Percentiles rank a stretch among this genome's conserved stretches.
phyloP scores from a whole-genome alignment of 2,888 invertebrate genomes.

The Ctenicera cuprea region DNA sequence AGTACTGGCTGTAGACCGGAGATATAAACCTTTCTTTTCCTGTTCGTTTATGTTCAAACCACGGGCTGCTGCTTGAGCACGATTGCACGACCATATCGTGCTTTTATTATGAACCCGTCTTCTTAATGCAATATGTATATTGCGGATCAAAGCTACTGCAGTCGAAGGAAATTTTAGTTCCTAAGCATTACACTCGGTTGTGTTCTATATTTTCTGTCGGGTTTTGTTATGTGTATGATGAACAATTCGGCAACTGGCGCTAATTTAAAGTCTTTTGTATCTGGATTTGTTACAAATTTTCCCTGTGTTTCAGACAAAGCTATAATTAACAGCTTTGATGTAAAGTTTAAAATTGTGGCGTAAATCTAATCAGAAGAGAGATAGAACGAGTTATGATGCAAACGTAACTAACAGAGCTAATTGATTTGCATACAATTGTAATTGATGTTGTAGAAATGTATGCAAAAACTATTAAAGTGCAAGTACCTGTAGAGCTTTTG shows the following conservation, averaged over 20 bases:
- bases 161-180: slow-evolving; percentile 9
- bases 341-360: slow-evolving; percentile 13
- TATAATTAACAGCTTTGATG: slow-evolving; percentile 22
- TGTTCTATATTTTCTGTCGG: not conserved
- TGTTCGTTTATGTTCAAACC: slow-evolving; percentile 38
- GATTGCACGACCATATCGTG: slow-evolving; percentile 27
- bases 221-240: not conserved
- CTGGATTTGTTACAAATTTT: not conserved
- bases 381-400: too few species aligned
- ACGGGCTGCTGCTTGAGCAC: slow-evolving; percentile 23
- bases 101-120: slow-evolving; percentile 23
- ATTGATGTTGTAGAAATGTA: too few species aligned
- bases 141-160: slow-evolving; percentile 14
- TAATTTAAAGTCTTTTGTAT: not conserved
- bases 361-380: not conserved
- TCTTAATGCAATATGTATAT: slow-evolving; percentile 26
- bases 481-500: too few species aligned
- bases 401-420: not conserved
- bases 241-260: not conserved
- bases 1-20: slow-evolving; percentile 39
- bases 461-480: too few species aligned
- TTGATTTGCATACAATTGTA: too few species aligned
- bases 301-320: not conserved
- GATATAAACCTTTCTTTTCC: slow-evolving; percentile 36
- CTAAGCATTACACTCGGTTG: too few species aligned